These are phyloP conservation scores for Otolemur crassicaudatus DNA, from an alignment of 2,797 vertebrate species.

Conservation along the genomic window DNA sequence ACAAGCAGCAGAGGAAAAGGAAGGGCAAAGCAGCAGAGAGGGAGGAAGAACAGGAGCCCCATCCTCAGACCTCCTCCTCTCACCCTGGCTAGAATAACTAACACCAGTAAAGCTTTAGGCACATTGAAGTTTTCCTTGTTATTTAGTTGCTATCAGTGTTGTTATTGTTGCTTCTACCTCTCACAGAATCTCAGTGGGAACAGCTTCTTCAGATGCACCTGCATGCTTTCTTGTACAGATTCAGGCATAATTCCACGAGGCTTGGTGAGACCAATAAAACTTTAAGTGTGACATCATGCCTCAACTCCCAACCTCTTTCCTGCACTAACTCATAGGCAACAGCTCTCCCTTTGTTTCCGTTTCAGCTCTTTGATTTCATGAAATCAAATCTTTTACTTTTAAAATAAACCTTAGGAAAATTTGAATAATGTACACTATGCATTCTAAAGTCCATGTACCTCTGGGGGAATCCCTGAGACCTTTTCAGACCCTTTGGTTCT, in stretches of 20 bases:
- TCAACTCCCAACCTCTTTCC: background rate
- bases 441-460: background rate
- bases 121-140: background rate
- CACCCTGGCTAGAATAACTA: background rate
- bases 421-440: background rate
- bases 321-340: background rate
- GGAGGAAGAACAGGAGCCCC: background rate
- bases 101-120: background rate
- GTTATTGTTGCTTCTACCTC: background rate
- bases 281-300: background rate
- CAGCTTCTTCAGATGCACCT: background rate
- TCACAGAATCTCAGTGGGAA: background rate
- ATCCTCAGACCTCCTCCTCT: background rate
- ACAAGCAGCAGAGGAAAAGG: background rate
- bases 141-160: background rate
- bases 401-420: background rate
- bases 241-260: background rate
- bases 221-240: background rate
- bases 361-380: background rate
- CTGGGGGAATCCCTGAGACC: background rate
- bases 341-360: background rate
- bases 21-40: background rate
- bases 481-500: background rate
- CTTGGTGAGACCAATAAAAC: background rate
- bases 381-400: background rate